A percentile compares a stretch with the other conserved stretches of the same genome.
phyloP scores from a whole-genome alignment of 2,888 invertebrate species.

The Graphium colonna region DNA sequence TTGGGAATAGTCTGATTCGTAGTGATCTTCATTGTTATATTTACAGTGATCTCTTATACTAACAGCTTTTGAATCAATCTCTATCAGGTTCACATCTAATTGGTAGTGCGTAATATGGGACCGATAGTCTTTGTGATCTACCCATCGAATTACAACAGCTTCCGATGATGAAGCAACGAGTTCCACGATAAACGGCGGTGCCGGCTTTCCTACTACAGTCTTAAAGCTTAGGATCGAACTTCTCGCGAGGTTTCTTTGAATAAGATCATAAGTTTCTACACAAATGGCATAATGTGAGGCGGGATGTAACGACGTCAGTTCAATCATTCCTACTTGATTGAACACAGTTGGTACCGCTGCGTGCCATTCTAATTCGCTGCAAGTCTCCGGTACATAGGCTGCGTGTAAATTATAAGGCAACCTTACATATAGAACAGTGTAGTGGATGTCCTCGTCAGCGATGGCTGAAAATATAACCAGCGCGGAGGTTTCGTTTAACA shows the following conservation, averaged over 20 bases:
- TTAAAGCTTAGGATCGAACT: constrained; percentile 57
- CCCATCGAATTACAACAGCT: constrained; percentile 55
- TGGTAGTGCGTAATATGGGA: constrained; percentile 54
- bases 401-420: constrained; percentile 43
- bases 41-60: constrained; percentile 50
- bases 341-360: constrained; percentile 38
- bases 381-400: constrained; percentile 56
- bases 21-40: constrained; percentile 33
- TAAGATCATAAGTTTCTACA: constrained; percentile 55
- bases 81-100: constrained; percentile 56
- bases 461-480: constrained; percentile 47
- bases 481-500: constrained; percentile 50
- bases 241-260: constrained; percentile 42
- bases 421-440: constrained; percentile 56
- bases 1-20: constrained; percentile 46
- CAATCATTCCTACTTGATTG: constrained; percentile 36
- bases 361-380: constrained; percentile 64
- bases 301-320: constrained; percentile 49
- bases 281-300: constrained; percentile 64
- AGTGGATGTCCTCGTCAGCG: constrained; percentile 40
- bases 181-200: constrained; percentile 63
- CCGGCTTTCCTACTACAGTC: constrained; percentile 58
- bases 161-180: constrained; percentile 51
- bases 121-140: constrained; percentile 57
- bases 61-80: constrained; percentile 43